Conservation (phyloP, 2,888 invertebrate species). For the Holacanthella duospinosa region DNA sequence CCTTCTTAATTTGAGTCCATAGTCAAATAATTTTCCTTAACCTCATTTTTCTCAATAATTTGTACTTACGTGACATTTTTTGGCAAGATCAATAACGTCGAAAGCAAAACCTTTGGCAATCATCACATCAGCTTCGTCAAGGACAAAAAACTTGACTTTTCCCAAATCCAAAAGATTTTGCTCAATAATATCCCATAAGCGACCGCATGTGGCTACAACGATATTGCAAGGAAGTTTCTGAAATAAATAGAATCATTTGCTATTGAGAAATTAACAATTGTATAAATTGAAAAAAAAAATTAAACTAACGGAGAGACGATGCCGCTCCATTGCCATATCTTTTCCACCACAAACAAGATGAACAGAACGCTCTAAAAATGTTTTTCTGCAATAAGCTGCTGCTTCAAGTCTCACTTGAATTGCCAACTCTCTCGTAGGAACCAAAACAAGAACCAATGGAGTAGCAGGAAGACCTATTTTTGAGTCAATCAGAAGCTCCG, state of each 20-base stretch:
- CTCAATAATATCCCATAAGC: slow-evolving; percentile 55
- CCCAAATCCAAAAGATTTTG: slow-evolving; percentile 49
- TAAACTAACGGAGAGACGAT: slow-evolving; percentile 40
- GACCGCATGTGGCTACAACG: slow-evolving; percentile 61
- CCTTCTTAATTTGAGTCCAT: too few species aligned
- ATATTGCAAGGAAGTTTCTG: slow-evolving; percentile 50
- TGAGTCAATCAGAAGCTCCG: too few species aligned
- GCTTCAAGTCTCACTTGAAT: slow-evolving; percentile 79
- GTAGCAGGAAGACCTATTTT: slow-evolving; percentile 45
- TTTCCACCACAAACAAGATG: slow-evolving; percentile 73
- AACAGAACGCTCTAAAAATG: slow-evolving; percentile 58
- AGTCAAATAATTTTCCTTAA: slow-evolving; percentile 45
- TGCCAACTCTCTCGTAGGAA: slow-evolving; percentile 85
- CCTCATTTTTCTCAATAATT: too few species aligned
- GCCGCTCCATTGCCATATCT: slow-evolving; percentile 50
- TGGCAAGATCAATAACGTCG: slow-evolving; percentile 51
- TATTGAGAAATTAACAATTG: too few species aligned
- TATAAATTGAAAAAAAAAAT: too few species aligned
- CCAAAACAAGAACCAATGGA: slow-evolving; percentile 73
- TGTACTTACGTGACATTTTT: too few species aligned
- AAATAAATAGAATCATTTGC: not conserved
- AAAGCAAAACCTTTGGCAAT: slow-evolving; percentile 61
- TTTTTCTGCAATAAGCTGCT: slow-evolving; percentile 64
- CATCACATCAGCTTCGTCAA: slow-evolving; percentile 75
- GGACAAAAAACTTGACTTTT: slow-evolving; percentile 53